Conservation (phyloP, 2,797 vertebrate genomes). For the Schizothorax lantsangensis region DNA sequence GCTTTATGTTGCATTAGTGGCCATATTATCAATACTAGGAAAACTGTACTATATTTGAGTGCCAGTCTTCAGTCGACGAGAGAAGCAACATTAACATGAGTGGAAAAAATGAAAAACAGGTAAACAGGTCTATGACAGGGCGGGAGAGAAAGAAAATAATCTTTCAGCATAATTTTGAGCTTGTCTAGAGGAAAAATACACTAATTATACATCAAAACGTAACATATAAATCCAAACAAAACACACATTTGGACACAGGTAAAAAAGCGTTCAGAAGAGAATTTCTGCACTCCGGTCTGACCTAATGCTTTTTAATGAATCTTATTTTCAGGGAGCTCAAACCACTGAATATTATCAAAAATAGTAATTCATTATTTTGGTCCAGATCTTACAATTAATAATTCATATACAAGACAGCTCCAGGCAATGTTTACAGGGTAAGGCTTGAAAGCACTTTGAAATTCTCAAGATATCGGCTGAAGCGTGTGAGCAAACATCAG, state of each 20-base stretch:
- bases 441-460: conserved; percentile 54
- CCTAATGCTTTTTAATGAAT: conserved; percentile 53
- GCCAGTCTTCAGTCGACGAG: background rate
- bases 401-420: conserved; percentile 53
- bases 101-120: conserved; percentile 1
- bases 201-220: background rate
- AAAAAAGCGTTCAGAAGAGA: background rate
- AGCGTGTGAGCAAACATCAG: conserved; percentile 33
- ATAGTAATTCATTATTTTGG: conserved; percentile 49
- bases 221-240: background rate
- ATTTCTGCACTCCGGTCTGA: conserved; percentile 60
- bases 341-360: conserved; percentile 47
- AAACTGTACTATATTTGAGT: background rate
- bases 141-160: conserved; percentile 16
- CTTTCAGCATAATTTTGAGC: background rate
- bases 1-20: conserved; percentile 66
- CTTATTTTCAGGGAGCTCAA: conserved; percentile 37
- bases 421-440: conserved; percentile 52
- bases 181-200: conserved; percentile 2
- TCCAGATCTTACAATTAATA: conserved; percentile 49
- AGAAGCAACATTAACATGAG: background rate
- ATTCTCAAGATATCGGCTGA: conserved; percentile 45
- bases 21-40: conserved; percentile 58
- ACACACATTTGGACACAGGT: background rate
- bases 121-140: conserved; percentile 10